Conservation (phyloP, 2,888 invertebrate species). For the Phortica magna region DNA sequence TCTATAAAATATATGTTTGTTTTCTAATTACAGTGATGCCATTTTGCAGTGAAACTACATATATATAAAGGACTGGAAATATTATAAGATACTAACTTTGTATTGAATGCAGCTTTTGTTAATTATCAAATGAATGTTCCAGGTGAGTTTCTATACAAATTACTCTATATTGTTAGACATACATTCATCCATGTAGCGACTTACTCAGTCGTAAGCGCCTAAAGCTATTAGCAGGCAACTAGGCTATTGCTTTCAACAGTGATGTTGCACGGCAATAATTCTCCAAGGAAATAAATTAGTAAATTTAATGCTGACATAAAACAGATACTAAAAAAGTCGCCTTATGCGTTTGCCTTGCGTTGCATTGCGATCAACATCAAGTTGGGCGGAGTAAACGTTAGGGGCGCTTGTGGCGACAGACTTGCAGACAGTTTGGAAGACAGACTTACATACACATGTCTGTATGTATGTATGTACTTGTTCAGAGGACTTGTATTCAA, state of each 20-base stretch:
- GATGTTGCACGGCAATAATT: constrained; percentile 59
- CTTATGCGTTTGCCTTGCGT: constrained; percentile 35
- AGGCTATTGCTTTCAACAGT: not conserved
- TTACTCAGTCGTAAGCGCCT: not conserved
- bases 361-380: not conserved
- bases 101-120: too few species aligned
- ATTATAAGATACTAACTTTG: too few species aligned
- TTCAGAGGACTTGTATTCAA: too few species aligned
- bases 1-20: too few species aligned
- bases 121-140: too few species aligned
- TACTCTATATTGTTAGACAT: too few species aligned
- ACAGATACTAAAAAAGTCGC: constrained; percentile 63
- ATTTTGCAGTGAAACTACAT: too few species aligned
- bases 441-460: not conserved
- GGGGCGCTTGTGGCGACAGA: not conserved
- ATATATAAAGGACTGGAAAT: too few species aligned
- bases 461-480: too few species aligned
- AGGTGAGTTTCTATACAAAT: too few species aligned
- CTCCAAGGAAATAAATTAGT: constrained; percentile 66
- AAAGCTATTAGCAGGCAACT: not conserved
- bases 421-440: not conserved
- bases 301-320: constrained; percentile 70
- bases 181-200: not conserved
- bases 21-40: too few species aligned
- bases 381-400: not conserved